Evolutionary conservation across 2,888 invertebrate species (phyloP), one percentile per base, ranked within the genome.

Genomic region (Ophonus ardosiacus): DNA sequence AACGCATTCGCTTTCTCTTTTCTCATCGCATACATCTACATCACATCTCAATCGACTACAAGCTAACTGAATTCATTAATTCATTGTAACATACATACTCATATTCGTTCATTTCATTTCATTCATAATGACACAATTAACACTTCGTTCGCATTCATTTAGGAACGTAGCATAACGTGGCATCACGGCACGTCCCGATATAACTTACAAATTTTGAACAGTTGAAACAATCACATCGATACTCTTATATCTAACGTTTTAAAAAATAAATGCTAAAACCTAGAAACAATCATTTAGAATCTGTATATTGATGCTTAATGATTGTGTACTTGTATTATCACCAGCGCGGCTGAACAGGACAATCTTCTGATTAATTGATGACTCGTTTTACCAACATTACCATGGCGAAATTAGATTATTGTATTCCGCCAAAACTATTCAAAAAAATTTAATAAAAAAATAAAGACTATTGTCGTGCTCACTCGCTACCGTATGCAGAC

Each of bases 311-410:
- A 83, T 80, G 59, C 83, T 68, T 21, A 79, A 78, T 82, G 82
- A 76, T 79, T 83, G 56, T 81, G 38, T 81, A 65, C 57, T 43
- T 81, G 63, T 83, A 74, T 40, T 90, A 91, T 91, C 91, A 91
- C 91, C 90, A 90, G 86, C 87, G 91, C 91, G 91, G 91, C 91
- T 91, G 91, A 91, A 91, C 91, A 91, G 91, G 91, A 91, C 91
- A 91, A 90, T 87, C 15, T 80, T 61, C 61, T 61, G 61, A 31
- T 78, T 56, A 78, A 57, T 15, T 61, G 61, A 80, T 80, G 80
- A 80, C 76, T 74, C 24, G 17, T 78, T 78, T 84, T 56, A 63
- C 43, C 24, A 56, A 51, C 61, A 38, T 71, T 38, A 81, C 63
- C 24, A 17, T 61, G 21, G 40, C 86, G 85, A 78, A 83, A 86